Evolutionary conservation across 53 echinoderm and acorn worm species (phyloP).

Genomic region (Glandiceps talaboti): DNA sequence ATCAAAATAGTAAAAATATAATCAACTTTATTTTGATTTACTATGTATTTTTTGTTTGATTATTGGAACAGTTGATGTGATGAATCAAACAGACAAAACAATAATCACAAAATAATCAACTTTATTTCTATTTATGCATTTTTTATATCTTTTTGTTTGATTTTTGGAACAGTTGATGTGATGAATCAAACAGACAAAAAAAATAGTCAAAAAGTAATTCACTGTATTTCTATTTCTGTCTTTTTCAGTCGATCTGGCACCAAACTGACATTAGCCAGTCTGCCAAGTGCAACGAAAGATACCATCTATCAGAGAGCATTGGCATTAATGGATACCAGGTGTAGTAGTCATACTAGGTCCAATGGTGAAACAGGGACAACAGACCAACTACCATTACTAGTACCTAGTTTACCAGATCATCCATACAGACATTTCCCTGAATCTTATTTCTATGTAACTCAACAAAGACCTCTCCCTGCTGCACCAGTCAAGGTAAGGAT

Average conservation of each 20-base stretch:
- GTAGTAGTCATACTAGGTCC: conserved; percentile 22
- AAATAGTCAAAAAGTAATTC: too few relatives aligned
- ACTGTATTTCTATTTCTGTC: neutral
- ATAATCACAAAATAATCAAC: too few relatives aligned
- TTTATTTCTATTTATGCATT: too few relatives aligned
- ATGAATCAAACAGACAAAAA: too few relatives aligned
- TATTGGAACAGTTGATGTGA: too few relatives aligned
- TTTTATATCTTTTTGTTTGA: too few relatives aligned
- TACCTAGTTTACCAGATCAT: conserved; percentile 3
- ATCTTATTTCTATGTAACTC: conserved; percentile 57
- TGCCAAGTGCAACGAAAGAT: conserved; percentile 43
- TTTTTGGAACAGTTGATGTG: too few relatives aligned
- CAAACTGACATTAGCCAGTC: conserved; percentile 4
- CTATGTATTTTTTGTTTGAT: too few relatives aligned
- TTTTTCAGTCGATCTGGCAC: neutral
- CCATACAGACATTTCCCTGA: conserved; percentile 42
- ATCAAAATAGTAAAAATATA: too few relatives aligned
- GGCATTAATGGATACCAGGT: conserved; percentile 67
- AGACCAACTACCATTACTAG: neutral
- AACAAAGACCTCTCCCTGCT: conserved; percentile 45
- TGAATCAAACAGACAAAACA: too few relatives aligned
- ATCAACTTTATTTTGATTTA: too few relatives aligned
- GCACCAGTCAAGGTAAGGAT: conserved; percentile 69
- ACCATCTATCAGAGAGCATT: conserved; percentile 78
- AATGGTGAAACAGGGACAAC: neutral